Evolutionary conservation across 2,797 vertebrate species (phyloP).

Genomic region (Lacerta viridis): DNA sequence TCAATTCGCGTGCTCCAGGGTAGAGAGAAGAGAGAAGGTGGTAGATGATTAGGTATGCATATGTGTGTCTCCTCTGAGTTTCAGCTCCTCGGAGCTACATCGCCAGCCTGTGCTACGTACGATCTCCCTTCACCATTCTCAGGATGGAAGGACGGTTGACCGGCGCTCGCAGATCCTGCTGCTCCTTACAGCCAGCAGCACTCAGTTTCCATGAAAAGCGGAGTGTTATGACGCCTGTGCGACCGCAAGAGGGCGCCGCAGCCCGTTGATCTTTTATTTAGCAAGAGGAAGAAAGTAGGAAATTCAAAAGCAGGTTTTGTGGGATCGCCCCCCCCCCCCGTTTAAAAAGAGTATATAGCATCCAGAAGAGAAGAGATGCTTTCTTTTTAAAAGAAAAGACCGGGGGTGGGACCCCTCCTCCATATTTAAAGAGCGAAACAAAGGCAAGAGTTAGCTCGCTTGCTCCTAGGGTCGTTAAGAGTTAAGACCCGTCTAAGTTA

Average conservation of each 20-base stretch:
- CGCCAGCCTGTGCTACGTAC: too few relatives aligned
- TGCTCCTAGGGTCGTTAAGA: not conserved
- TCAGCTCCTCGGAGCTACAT: not conserved
- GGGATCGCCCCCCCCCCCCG: too few relatives aligned
- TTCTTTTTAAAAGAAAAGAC: not conserved
- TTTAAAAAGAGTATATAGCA: not conserved
- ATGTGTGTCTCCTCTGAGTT: not conserved
- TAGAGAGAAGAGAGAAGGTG: not conserved
- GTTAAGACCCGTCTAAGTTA: not conserved
- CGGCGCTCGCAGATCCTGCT: too few relatives aligned
- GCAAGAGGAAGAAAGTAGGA: not conserved
- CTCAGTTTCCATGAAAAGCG: not conserved
- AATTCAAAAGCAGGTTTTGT: not conserved
- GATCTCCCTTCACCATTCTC: not conserved
- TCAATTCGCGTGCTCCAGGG: not conserved
- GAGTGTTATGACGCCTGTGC: not conserved
- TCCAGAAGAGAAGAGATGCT: not conserved
- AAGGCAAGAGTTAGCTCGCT: not conserved
- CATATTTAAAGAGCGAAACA: not conserved
- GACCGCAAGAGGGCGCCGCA: slow-evolving; percentile 69
- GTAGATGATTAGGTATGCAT: not conserved
- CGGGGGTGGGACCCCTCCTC: accelerated
- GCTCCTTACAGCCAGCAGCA: not conserved
- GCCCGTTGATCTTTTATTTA: slow-evolving; percentile 22
- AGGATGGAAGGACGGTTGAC: too few relatives aligned